Percentiles rank a stretch among this genome's conserved stretches.
phyloP scores from a whole-genome alignment of 1,140 invertebrate genomes.

The Drosophila micromelanica region DNA sequence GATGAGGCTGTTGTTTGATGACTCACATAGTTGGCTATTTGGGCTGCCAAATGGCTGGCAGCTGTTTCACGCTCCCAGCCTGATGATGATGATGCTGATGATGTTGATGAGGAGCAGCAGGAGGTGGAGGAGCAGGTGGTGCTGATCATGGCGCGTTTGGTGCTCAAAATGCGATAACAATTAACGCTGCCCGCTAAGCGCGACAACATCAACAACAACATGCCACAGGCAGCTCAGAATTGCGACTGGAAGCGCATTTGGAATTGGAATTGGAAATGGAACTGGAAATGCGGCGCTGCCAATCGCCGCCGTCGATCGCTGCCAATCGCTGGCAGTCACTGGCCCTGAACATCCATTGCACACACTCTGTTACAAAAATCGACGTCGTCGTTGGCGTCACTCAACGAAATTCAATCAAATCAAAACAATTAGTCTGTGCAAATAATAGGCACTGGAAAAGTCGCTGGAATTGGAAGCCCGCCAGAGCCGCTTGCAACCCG shows the following conservation, averaged over 20 bases:
- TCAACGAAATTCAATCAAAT: constrained; percentile 79
- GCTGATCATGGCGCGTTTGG: constrained; percentile 49
- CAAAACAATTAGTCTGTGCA: constrained; percentile 74
- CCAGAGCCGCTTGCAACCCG: background rate
- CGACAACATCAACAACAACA: constrained; percentile 66
- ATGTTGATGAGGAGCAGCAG: background rate
- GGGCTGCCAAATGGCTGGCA: constrained; percentile 61
- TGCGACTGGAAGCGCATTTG: constrained; percentile 48
- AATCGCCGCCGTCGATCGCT: constrained; percentile 7
- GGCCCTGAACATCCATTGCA: background rate
- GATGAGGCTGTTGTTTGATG: constrained; percentile 7
- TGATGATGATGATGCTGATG: too few species aligned
- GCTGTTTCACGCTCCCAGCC: constrained; percentile 34
- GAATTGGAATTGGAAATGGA: background rate
- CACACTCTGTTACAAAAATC: background rate
- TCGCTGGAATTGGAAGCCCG: constrained; percentile 6
- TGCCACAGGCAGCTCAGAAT: constrained; percentile 67
- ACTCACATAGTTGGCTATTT: constrained; percentile 78
- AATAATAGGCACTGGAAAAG: constrained; percentile 48
- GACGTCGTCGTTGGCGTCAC: constrained; percentile 24
- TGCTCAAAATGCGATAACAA: constrained; percentile 48
- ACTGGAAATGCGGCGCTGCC: constrained; percentile 6
- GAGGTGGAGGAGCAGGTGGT: constrained; percentile 5
- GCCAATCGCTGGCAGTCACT: constrained; percentile 8
- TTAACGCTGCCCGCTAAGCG: constrained; percentile 51